Percentiles rank a stretch among this genome's conserved stretches.
Conservation (phyloP, 2,797 vertebrate genomes). For the Bradypodion pumilum region DNA sequence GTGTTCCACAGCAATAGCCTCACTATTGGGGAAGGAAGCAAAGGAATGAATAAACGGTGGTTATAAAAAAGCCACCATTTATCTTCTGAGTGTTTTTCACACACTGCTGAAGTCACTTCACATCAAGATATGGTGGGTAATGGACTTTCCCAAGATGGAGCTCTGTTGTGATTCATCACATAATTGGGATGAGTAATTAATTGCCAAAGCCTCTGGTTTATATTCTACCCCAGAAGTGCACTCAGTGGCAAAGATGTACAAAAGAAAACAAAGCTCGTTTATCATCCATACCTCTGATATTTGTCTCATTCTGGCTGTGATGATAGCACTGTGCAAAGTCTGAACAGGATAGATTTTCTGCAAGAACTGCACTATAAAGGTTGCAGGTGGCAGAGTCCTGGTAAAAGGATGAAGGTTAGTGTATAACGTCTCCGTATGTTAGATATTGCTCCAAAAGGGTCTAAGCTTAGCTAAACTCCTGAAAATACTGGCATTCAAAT, state of each 20-base stretch:
- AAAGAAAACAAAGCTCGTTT: constrained; percentile 41
- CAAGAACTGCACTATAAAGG: not conserved
- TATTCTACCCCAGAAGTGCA: constrained; percentile 71
- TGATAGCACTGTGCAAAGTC: not conserved
- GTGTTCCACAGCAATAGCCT: constrained; percentile 2
- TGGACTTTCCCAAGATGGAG: constrained; percentile 38
- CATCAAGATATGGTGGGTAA: constrained; percentile 57
- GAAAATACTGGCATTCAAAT: not conserved
- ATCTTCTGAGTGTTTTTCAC: constrained; percentile 48
- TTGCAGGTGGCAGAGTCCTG: not conserved
- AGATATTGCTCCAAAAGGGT: not conserved
- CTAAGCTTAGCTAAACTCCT: not conserved
- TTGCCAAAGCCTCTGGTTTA: constrained; percentile 69
- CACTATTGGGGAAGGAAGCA: not conserved
- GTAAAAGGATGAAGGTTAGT: too few relatives aligned
- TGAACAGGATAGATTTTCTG: not conserved
- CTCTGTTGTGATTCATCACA: constrained; percentile 63
- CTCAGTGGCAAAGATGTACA: constrained; percentile 65
- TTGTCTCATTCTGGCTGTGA: not conserved
- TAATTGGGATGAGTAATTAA: constrained; percentile 74
- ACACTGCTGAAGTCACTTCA: constrained; percentile 58
- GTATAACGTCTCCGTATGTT: too few relatives aligned
- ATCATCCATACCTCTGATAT: constrained; percentile 26
- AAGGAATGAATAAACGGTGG: constrained; percentile 11
- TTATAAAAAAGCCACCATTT: constrained; percentile 16